phyloP scores from a whole-genome alignment of 1,140 invertebrate genomes.

The Megathymus violae region DNA sequence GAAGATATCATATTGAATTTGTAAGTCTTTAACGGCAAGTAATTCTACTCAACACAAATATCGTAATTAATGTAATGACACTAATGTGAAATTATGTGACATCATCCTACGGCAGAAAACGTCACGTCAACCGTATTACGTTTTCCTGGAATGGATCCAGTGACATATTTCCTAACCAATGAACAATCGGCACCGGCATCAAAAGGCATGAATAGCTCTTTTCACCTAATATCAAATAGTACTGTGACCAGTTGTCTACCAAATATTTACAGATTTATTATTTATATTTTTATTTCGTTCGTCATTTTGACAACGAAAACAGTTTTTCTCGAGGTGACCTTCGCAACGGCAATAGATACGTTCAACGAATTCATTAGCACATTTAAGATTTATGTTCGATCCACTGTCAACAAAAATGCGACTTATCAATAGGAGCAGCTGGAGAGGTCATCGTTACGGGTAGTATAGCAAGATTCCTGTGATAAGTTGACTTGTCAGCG shows the following conservation, averaged over 20 bases:
- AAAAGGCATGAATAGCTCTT: constrained; percentile 35
- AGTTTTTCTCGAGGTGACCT: too few relatives aligned
- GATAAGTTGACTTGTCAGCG: too few relatives aligned
- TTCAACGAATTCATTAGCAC: too few relatives aligned
- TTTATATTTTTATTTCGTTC: constrained; percentile 17
- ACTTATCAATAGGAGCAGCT: too few relatives aligned
- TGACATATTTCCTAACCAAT: constrained; percentile 26
- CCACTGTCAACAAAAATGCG: too few relatives aligned
- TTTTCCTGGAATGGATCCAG: constrained; percentile 38
- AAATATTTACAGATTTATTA: constrained; percentile 37
- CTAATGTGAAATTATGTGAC: constrained; percentile 28
- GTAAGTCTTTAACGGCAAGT: constrained; percentile 27
- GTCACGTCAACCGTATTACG: constrained; percentile 9
- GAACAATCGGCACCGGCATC: constrained; percentile 44
- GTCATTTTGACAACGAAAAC: constrained; percentile 38
- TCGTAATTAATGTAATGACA: constrained; percentile 31
- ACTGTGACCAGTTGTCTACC: constrained; percentile 28
- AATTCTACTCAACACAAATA: constrained; percentile 28
- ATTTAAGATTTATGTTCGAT: too few relatives aligned
- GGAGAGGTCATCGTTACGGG: too few relatives aligned
- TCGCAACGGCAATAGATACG: too few relatives aligned
- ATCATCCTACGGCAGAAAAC: constrained; percentile 34
- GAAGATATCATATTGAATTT: constrained; percentile 40
- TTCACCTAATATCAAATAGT: constrained; percentile 4
- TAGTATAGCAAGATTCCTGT: too few relatives aligned